Evolutionary conservation across 2,113 vertebrate species (phyloP).

Genomic region (Peucedramus taeniatus): DNA sequence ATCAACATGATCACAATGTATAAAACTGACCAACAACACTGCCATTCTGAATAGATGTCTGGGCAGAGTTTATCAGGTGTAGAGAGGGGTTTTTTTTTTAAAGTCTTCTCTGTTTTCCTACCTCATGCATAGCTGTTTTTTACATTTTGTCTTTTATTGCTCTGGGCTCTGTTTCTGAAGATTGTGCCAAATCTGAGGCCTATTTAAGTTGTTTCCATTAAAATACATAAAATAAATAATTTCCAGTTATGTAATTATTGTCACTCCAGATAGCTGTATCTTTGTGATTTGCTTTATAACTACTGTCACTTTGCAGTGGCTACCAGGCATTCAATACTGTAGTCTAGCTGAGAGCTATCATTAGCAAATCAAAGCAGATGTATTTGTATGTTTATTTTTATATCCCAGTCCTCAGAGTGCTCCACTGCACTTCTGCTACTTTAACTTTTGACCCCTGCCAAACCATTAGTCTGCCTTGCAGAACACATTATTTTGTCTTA

Average conservation of each 20-base stretch:
- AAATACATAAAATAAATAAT: conserved; percentile 46
- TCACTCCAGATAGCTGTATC: conserved; percentile 11
- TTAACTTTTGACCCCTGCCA: not conserved
- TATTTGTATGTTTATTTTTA: not conserved
- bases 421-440: not conserved
- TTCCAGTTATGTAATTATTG: conserved; percentile 27
- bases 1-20: not conserved
- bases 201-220: conserved; percentile 4
- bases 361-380: conserved; percentile 46
- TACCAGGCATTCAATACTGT: not conserved
- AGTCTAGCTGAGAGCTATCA: conserved; percentile 7
- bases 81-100: not conserved
- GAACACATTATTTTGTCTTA: not conserved
- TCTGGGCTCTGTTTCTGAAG: not conserved
- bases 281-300: not conserved
- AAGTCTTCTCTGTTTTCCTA: not conserved
- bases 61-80: not conserved
- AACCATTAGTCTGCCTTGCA: not conserved
- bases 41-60: not conserved
- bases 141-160: not conserved
- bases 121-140: not conserved
- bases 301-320: conserved; percentile 7
- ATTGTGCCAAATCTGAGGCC: not conserved
- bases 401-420: not conserved
- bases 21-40: not conserved